Conservation (phyloP, 2,113 vertebrate genomes). For the Dicrurus megarhynchus region DNA sequence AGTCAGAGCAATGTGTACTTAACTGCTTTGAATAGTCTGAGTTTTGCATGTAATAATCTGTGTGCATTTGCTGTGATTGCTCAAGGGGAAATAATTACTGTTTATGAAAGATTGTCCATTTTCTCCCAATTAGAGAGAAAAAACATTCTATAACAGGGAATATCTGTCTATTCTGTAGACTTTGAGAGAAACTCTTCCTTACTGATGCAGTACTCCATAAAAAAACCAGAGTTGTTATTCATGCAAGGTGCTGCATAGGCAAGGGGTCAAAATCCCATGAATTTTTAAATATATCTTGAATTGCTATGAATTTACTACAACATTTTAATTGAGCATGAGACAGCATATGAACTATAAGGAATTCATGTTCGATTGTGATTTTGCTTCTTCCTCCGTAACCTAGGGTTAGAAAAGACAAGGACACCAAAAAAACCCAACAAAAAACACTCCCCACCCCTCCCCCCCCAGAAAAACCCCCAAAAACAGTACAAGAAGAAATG, state of each 20-base stretch:
- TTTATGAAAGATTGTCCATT: conserved; percentile 35
- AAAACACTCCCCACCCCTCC: too few species aligned
- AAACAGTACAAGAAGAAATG: not conserved
- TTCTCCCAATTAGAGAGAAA: not conserved
- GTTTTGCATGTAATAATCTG: not conserved
- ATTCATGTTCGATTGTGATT: not conserved
- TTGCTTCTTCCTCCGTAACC: not conserved
- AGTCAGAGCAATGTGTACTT: not conserved
- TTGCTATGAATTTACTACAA: not conserved
- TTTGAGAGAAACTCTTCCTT: not conserved
- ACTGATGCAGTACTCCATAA: not conserved
- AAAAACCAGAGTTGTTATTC: not conserved
- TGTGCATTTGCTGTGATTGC: conserved; percentile 21
- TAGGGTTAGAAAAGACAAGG: not conserved
- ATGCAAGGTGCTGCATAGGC: not conserved
- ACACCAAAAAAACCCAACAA: not conserved
- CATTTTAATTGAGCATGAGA: not conserved
- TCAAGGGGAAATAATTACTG: conserved; percentile 30
- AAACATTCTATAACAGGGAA: not conserved
- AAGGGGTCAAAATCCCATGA: not conserved
- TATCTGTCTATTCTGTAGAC: not conserved
- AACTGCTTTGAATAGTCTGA: not conserved
- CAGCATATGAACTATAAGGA: not conserved
- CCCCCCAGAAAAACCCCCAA: not conserved
- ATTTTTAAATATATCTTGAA: not conserved